Evolutionary conservation across 2,113 vertebrate species (phyloP).

Genomic region (Trichechus manatus): DNA sequence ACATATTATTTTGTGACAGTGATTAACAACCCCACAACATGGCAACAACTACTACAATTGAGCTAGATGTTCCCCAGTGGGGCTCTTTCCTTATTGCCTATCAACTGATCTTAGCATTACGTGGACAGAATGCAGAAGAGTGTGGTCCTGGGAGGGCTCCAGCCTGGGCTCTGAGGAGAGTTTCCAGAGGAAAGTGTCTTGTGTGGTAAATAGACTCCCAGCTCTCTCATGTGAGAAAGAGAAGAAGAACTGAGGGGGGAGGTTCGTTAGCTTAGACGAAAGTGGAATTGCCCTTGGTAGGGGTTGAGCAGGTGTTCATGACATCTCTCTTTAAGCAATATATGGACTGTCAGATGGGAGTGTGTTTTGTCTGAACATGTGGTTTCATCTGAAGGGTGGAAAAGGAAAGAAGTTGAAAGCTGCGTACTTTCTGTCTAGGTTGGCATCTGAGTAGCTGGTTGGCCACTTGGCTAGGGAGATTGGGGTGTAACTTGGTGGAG

Average conservation of each 20-base stretch:
- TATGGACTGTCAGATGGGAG: background rate
- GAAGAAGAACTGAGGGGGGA: background rate
- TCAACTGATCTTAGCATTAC: background rate
- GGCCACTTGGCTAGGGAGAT: background rate
- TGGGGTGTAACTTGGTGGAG: background rate
- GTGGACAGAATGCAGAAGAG: background rate
- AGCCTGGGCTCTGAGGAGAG: background rate
- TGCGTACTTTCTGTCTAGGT: background rate
- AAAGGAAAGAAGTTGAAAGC: background rate
- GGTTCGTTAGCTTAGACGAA: background rate
- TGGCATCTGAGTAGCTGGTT: background rate
- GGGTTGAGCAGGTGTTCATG: background rate
- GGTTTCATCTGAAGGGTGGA: background rate
- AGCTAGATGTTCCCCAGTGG: background rate
- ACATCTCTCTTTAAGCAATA: background rate
- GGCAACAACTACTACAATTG: too few relatives aligned
- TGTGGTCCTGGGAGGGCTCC: background rate
- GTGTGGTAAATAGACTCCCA: background rate
- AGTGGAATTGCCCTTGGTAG: background rate
- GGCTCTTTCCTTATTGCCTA: background rate
- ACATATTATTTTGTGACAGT: too few relatives aligned
- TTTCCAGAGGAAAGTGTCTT: background rate
- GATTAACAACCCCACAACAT: too few relatives aligned
- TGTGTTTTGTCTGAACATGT: background rate
- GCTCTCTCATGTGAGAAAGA: background rate